Base-by-base conservation (phyloP, 2,797 vertebrate genomes). In the Artibeus jamaicensis region DNA sequence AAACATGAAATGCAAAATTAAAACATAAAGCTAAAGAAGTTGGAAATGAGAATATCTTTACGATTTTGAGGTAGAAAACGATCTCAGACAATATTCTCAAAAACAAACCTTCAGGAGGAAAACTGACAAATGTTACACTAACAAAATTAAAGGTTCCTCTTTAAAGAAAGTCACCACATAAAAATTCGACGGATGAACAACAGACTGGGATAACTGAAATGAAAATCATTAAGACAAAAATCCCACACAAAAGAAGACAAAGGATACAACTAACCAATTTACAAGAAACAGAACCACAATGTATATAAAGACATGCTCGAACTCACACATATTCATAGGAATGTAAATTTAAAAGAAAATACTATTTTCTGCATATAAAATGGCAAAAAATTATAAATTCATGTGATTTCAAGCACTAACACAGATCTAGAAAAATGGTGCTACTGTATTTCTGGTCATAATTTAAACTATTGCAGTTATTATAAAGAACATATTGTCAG, bases 11-110 rank as follows among this genome's bases (percentile, higher is more conserved):
- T 82, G 44, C 44, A 89, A 83, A 82, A 87, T 46, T 83, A 86
- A 96, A 91, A 71, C n/a, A 65, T 29, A 93, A 93, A 53, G 77
- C 65, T 84, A 88, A n/a, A 48, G 55, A 87, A 73, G 53, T 79
- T 48, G 82, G 2, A 11, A 5, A 86, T 37, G 15, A 70, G 18
- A 86, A 15, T 55, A 22, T 57, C 62, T 81, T 92, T 53, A 77
- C 50, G n/a, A 78, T 50, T 48, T 84, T 73, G 29, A 88, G 6
- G 39, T 11, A 88, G 14, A 55, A 9, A 67, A 87, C 7, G 5
- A 12, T 55, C 81, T 70, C 50, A 57, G 0, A 15, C 19, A 67
- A 74, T 29, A 79, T 19, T 89, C 19, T 81, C 70, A 81, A 86
- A 85, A 86, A 81, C 19, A 71, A 55, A 48, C 22, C 62, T 88